Evolutionary conservation across 1,140 invertebrate species (phyloP), one percentile per base, ranked within the genome.

Genomic region (Eciton burchellii): DNA sequence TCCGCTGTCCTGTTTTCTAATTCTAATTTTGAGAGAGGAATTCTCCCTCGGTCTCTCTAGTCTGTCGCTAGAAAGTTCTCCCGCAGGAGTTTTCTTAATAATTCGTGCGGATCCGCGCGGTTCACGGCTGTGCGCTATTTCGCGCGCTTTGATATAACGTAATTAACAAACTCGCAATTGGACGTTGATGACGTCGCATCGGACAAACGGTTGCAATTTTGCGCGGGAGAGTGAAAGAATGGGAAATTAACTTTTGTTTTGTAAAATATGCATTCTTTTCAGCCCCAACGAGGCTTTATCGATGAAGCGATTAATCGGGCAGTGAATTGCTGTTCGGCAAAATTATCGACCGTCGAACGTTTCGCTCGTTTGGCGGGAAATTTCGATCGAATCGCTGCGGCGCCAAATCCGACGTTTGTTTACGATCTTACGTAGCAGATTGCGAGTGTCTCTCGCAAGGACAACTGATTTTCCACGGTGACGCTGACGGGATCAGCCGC

Each of bases 401-500:
- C 29, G 14, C 29, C 29, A n/a, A 73, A 72, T 63, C 21, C 52
- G 60, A 59, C 43, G 47, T 29, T 49, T 71, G n/a, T 74, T 62
- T 9, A 14, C 45, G 47, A 24, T 19, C 52, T 77, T 72, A 63
- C 73, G 56, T n/a, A 56, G 62, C 35, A 43, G 52, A 52, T 52
- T 81, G 57, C 56, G 73, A 83, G 56, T 68, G 21, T 76, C 52
- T 56, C 19, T 82, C 35, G 35, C 59, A 19, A 26, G 24, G 24
- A 47, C 43, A 52, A 87, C 81, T 76, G 88, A 89, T 89, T 89
- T 89, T 87, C 76, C 29, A 59, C 62, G 66, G 57, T 71, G 88
- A 86, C 35, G 35, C 77, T 82, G 87, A 89, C 89, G 77, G 79
- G 86, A 89, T 90, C 89, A 89, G 82, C 71, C 87, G 41, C 43